A percentile compares a stretch with the other conserved stretches of the same genome.
Conservation (phyloP, 2,888 invertebrate genomes). For the Lasioglossum oenotherae region DNA sequence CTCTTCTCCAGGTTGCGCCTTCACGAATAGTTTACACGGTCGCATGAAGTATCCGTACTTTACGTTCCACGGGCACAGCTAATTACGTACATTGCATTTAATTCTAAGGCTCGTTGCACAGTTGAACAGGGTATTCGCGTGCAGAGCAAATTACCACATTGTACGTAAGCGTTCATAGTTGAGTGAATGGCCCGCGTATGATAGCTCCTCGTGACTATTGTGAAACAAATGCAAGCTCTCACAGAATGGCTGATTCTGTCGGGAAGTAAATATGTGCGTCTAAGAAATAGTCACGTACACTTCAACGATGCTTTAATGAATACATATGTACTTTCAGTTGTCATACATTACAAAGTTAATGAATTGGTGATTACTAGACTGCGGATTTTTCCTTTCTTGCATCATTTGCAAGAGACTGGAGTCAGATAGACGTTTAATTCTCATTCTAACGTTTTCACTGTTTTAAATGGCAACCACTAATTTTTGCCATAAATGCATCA, state of each 20-base stretch:
- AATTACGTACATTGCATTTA: constrained; percentile 1
- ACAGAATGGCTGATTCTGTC: not conserved
- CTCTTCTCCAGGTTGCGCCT: not conserved
- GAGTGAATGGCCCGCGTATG: not conserved
- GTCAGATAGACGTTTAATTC: no score
- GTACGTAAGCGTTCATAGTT: constrained; percentile 1
- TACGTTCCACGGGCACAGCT: not conserved
- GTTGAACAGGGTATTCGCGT: not conserved
- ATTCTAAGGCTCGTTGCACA: not conserved
- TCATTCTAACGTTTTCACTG: no score
- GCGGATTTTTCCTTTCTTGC: no score
- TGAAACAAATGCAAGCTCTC: not conserved
- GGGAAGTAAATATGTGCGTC: not conserved
- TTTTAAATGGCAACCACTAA: no score
- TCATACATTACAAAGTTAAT: no score
- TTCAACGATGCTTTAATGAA: no score
- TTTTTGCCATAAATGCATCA: no score
- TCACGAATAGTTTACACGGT: not conserved
- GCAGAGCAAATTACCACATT: constrained; percentile 4
- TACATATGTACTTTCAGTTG: no score
- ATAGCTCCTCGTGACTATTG: not conserved
- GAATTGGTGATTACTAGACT: no score
- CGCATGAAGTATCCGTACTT: not conserved
- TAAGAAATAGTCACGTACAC: not conserved
- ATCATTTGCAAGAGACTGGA: no score